These are phyloP conservation scores for Caiman crocodilus DNA, from an alignment of 2,797 vertebrate genomes.

Conservation along the genomic window DNA sequence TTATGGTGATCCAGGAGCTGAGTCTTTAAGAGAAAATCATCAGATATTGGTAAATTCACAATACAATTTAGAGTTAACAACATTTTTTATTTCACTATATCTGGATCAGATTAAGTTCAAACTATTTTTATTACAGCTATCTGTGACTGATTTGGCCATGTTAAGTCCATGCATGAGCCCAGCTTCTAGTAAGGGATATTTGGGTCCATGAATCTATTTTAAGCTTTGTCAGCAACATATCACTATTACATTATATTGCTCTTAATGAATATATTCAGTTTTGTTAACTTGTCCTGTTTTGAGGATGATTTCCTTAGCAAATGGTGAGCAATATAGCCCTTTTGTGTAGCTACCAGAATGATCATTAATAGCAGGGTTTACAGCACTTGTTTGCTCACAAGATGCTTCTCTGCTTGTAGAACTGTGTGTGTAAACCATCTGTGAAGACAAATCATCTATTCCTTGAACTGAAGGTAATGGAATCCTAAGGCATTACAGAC, in stretches of 20 bases:
- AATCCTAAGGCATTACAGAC: not conserved
- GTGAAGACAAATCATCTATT: not conserved
- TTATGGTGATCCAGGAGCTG: not conserved
- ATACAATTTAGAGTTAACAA: not conserved
- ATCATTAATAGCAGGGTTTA: not conserved
- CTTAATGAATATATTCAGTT: not conserved
- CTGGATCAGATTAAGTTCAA: not conserved
- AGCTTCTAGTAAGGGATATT: not conserved
- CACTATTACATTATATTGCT: not conserved
- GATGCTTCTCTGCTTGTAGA: not conserved
- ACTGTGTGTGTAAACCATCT: accelerated
- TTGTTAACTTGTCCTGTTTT: not conserved
- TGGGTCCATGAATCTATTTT: not conserved
- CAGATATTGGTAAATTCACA: not conserved
- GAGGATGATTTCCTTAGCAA: not conserved
- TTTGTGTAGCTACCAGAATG: not conserved
- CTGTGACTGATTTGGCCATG: not conserved
- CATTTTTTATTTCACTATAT: not conserved
- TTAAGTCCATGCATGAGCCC: not conserved
- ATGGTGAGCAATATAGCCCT: not conserved
- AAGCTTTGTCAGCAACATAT: not conserved
- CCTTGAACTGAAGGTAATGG: not conserved
- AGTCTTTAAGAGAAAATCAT: not conserved
- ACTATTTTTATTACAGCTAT: not conserved
- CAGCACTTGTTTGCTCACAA: not conserved